Base-by-base conservation (phyloP, 2,797 vertebrate species). In the Sebastes baramenuke region DNA sequence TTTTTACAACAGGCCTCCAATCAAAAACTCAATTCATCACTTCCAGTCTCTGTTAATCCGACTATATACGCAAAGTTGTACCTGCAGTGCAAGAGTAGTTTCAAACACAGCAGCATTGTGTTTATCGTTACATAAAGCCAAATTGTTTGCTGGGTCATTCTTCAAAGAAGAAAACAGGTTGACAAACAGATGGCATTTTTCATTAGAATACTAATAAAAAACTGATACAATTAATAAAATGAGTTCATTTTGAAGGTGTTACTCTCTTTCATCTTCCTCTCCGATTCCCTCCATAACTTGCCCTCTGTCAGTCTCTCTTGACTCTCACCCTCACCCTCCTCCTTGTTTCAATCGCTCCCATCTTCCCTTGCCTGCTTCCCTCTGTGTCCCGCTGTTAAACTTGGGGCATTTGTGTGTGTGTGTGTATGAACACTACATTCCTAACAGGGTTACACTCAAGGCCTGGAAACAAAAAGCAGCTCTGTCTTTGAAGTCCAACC, bases 401-500 rank as follows among this genome's bases (percentile, higher is more conserved):
- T 79, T 67, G 55, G 66, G 62, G 38, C 32, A 62, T 55, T 24
- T 76, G n/a, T 75, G 36, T 79, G 84, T 68, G 66, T 81, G 71
- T 75, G 66, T 72, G 32, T 72, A 13, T 49, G 64, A 81, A 80
- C 72, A 75, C 49, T 58, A 61, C 77, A 83, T 84, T 88, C 73
- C 81, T 83, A 89, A 85, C 76, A 90, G 88, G 82, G 89, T 89
- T 92, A 72, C 71, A 88, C 77, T 89, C 67, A 74, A 76, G 87
- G 89, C 82, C 82, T 89, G 54, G 62, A 88, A 77, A 92, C 59
- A 76, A 77, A 76, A 92, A 83, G 79, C 73, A 75, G 87, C 75
- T 80, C 86, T 92, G 90, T 88, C 95, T 96, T 94, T 95, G 94
- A 97, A 94, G 94, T 95, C 88, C 90, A 90, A 87, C 88, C 84